These are phyloP conservation scores for Coccyzus lansbergi DNA, from an alignment of 2,797 vertebrate species.

Conservation along the genomic window DNA sequence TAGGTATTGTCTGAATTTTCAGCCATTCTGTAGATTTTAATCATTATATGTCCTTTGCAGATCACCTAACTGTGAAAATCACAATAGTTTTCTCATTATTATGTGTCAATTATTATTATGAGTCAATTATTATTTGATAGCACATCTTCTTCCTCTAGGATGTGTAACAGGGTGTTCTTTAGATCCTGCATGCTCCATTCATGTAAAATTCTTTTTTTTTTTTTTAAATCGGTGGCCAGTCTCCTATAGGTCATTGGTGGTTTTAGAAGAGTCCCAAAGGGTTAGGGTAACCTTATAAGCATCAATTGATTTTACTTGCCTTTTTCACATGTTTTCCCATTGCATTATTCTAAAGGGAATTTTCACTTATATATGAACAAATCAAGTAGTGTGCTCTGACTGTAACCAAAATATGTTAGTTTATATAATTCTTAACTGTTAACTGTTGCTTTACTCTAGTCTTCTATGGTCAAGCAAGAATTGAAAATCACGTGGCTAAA, in stretches of 20 bases:
- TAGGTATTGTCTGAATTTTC: background rate
- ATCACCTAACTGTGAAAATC: background rate
- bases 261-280: background rate
- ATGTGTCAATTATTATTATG: background rate
- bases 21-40: background rate
- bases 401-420: background rate
- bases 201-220: background rate
- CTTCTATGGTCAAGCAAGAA: background rate
- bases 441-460: background rate
- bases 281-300: background rate
- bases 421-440: background rate
- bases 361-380: background rate
- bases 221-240: background rate
- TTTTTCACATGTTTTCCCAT: background rate
- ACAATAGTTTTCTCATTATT: background rate
- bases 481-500: constrained; percentile 7
- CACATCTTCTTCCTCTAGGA: background rate
- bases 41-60: background rate
- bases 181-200: background rate
- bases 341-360: background rate
- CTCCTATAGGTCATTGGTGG: background rate
- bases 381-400: background rate
- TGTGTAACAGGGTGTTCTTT: background rate
- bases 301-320: background rate
- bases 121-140: background rate